These are phyloP conservation scores for Triplophysa dalaica DNA, from an alignment of 2,113 vertebrate species.

Conservation along the genomic window DNA sequence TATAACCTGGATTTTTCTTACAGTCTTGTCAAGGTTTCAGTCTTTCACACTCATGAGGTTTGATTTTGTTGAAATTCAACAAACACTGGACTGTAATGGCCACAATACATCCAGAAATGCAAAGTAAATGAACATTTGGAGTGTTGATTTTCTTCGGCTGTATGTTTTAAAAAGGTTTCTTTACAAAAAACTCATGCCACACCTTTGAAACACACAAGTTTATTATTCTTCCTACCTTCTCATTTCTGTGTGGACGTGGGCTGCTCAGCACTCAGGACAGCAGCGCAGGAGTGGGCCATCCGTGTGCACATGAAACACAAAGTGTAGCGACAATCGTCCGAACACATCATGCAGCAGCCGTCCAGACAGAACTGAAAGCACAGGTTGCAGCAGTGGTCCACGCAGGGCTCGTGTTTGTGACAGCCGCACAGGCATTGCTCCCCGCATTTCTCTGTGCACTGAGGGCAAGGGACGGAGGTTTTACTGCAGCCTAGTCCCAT, in stretches of 20 bases:
- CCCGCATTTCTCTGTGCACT: constrained; percentile 50
- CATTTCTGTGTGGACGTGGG: constrained; percentile 37
- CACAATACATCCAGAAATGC: no score
- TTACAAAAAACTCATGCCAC: no score
- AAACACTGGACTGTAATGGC: no score
- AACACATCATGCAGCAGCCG: constrained; percentile 61
- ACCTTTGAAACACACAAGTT: neutral
- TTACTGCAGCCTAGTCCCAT: constrained; percentile 15
- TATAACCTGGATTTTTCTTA: no score
- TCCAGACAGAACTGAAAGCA: constrained; percentile 70
- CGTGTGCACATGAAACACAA: constrained; percentile 63
- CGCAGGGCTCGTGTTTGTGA: constrained; percentile 55
- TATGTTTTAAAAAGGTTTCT: no score
- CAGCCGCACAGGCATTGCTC: constrained; percentile 34
- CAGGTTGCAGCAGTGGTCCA: constrained; percentile 69
- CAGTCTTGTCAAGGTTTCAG: no score
- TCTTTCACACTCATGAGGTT: no score
- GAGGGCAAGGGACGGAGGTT: constrained; percentile 46
- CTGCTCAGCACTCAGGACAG: constrained; percentile 32
- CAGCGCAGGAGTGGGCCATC: constrained; percentile 51
- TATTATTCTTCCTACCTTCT: constrained; percentile 51
- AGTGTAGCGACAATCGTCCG: constrained; percentile 68
- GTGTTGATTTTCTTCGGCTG: no score
- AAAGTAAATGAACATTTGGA: no score
- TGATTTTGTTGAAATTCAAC: no score